Evolutionary conservation across 2,113 vertebrate genomes (phyloP), one percentile per base, ranked within the genome.

Genomic region (Bubo scandiacus): DNA sequence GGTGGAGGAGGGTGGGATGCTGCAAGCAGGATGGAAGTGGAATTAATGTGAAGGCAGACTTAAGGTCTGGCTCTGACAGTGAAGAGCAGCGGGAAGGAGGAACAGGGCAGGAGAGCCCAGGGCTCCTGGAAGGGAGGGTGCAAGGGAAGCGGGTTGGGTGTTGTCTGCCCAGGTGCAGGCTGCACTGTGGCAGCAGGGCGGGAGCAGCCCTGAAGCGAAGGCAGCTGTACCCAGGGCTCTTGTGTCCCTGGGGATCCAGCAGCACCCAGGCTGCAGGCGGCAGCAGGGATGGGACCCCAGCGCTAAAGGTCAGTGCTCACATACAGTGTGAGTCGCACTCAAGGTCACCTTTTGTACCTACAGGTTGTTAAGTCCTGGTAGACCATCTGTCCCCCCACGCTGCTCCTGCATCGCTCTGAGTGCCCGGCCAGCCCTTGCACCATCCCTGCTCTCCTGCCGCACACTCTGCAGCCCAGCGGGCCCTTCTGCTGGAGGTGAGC

Each of bases 141-240:
- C 3, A 9, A 81, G 57, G n/a, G 8, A 22, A 16, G 5, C 3
- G 10, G 30, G 47, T 49, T 32, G 47, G 14, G 4, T 30, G 70
- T 13, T 59, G 67, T n/a, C n/a, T 71, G 43, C 38, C 59, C 61
- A 6, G 29, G 17, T 51, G 55, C 51, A 51, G 59, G 26, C 70
- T 0, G 3, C 4, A 1, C 27, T 10, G 18, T 1, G 1, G 38
- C 36, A 49, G 62, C 6, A 2, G 21, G 16, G 27, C 0, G 0
- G 67, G 38, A 72, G 32, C 45, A 12, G 38, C 18, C 29, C 36
- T 3, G 7, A 36, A 49, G 32, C 1, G 0, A 34, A 43, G 73
- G 38, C 62, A 5, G 19, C 70, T 65, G 68, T n/a, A 22, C 5
- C 1, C 3, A 2, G 47, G 45, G n/a, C 38, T 68, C 40, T 15